phyloP scores from a whole-genome alignment of 1,140 invertebrate species.

The Orchesella cincta region DNA sequence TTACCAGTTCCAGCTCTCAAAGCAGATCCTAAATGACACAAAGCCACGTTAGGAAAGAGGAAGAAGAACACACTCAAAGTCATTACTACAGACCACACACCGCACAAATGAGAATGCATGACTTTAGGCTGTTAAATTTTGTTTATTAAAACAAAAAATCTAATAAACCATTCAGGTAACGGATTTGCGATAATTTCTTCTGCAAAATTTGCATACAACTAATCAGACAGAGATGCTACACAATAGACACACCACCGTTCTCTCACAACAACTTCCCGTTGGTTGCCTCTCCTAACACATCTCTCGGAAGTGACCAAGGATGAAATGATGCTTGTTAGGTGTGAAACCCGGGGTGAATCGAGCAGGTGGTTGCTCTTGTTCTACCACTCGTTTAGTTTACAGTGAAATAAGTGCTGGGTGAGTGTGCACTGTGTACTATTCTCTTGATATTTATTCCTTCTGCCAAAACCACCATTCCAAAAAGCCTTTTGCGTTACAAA shows the following conservation, averaged over 20 bases:
- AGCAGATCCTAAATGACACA: conserved; percentile 10
- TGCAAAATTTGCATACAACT: not conserved
- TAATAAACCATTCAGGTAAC: not conserved
- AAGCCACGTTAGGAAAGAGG: not conserved
- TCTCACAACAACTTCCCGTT: not conserved
- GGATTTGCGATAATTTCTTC: not conserved
- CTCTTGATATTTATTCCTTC: too few species aligned
- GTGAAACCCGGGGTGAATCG: conserved; percentile 9
- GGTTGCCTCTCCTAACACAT: not conserved
- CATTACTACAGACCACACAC: not conserved
- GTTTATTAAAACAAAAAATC: not conserved
- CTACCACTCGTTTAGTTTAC: too few species aligned
- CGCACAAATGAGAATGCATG: not conserved
- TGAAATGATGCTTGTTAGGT: not conserved
- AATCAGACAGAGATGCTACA: not conserved
- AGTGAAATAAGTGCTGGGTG: too few species aligned
- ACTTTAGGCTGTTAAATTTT: not conserved
- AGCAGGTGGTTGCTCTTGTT: conserved; percentile 21
- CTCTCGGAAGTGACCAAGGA: not conserved
- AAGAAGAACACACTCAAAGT: not conserved
- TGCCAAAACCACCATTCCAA: too few species aligned
- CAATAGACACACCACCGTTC: not conserved
- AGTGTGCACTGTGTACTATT: too few species aligned
- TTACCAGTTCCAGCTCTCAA: conserved; percentile 15
- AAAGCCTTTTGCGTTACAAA: too few species aligned